These are phyloP conservation scores for Volucella inflata DNA, from an alignment of 2,888 invertebrate species.

Conservation along the genomic window DNA sequence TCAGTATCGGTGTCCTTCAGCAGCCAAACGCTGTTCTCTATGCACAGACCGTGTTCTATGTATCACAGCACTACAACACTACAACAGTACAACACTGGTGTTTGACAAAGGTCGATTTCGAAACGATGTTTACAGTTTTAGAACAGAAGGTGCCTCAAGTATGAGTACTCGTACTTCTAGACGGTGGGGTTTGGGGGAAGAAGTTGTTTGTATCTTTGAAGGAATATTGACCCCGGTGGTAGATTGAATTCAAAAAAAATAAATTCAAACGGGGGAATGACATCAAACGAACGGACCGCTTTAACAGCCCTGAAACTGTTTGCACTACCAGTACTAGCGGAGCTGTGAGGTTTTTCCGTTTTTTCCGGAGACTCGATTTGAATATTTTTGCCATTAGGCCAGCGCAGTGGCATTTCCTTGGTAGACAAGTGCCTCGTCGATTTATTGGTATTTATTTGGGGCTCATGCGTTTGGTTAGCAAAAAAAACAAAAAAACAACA, in stretches of 20 bases:
- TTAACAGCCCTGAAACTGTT: slow-evolving; percentile 52
- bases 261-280: slow-evolving; percentile 17
- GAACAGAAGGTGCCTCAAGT: slow-evolving; percentile 23
- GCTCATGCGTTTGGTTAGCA: slow-evolving; percentile 20
- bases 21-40: slow-evolving; percentile 2
- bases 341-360: slow-evolving; percentile 14
- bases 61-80: background rate
- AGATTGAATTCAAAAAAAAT: slow-evolving; percentile 62
- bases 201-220: background rate
- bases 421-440: background rate
- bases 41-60: slow-evolving; percentile 30
- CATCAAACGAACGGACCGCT: slow-evolving; percentile 27
- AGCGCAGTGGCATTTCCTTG: slow-evolving; percentile 39
- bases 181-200: slow-evolving; percentile 5
- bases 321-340: slow-evolving; percentile 4
- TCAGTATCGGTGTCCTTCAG: slow-evolving; percentile 32
- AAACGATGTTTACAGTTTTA: slow-evolving; percentile 35
- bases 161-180: background rate
- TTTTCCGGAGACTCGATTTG: slow-evolving; percentile 27
- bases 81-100: background rate
- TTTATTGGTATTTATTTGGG: slow-evolving; percentile 14
- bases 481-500: background rate
- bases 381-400: slow-evolving; percentile 40
- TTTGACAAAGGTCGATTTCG: slow-evolving; percentile 36
- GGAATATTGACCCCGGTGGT: slow-evolving; percentile 57